phyloP scores from a whole-genome alignment of 2,888 invertebrate species.

The Ophion ellenae region DNA sequence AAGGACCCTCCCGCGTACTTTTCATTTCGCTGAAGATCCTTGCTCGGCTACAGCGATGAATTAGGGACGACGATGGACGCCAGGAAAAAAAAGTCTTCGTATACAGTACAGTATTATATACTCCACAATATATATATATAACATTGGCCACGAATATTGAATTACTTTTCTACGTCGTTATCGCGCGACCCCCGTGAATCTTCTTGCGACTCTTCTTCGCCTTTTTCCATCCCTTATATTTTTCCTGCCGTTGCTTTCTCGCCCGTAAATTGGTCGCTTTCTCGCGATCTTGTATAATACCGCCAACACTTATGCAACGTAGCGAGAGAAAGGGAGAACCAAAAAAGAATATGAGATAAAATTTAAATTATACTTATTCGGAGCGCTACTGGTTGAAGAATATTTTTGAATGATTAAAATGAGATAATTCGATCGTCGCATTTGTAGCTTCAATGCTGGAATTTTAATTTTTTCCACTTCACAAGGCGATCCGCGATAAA shows the following conservation, averaged over 20 bases:
- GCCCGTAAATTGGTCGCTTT: constrained; percentile 67
- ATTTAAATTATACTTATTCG: too few relatives aligned
- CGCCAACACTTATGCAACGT: constrained; percentile 52
- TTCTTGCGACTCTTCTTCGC: constrained; percentile 49
- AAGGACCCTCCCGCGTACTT: constrained; percentile 72
- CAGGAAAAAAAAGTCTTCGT: constrained; percentile 37
- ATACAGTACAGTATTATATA: constrained; percentile 31
- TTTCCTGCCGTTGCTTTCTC: constrained; percentile 44
- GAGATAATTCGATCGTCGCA: too few relatives aligned
- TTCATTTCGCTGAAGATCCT: constrained; percentile 73
- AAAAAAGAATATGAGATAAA: background rate
- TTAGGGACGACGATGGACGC: constrained; percentile 68
- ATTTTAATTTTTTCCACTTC: too few relatives aligned
- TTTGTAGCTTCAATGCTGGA: too few relatives aligned
- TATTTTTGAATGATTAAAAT: too few relatives aligned
- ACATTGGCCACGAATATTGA: constrained; percentile 68
- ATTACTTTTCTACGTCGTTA: constrained; percentile 71
- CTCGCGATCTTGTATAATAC: constrained; percentile 58
- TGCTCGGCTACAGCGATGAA: constrained; percentile 70
- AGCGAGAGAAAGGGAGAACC: constrained; percentile 24
- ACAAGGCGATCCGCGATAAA: too few relatives aligned
- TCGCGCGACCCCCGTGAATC: constrained; percentile 58
- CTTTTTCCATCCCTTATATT: constrained; percentile 49
- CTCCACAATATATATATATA: constrained; percentile 10
- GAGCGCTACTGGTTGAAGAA: too few relatives aligned